These are phyloP conservation scores for Stichodactyla helianthus DNA, from an alignment of 64 coral and sea anemone genomes.

Conservation along the genomic window DNA sequence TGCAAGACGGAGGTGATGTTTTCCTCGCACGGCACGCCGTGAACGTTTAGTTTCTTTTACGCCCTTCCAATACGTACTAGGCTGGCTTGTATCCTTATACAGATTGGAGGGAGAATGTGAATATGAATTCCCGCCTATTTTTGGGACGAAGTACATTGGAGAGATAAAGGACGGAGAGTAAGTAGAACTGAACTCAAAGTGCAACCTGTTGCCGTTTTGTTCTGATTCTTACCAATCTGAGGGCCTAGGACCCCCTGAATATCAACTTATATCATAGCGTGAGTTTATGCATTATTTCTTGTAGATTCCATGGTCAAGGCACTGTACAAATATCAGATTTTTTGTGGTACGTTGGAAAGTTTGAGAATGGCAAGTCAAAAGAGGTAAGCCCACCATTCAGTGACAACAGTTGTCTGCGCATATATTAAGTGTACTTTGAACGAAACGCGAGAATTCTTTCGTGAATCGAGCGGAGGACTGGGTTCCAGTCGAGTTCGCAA, in stretches of 20 bases:
- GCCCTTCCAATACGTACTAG: neutral
- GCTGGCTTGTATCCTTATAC: neutral
- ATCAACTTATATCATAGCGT: too few relatives aligned
- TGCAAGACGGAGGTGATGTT: too few relatives aligned
- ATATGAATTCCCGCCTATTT: slow-evolving; percentile 41
- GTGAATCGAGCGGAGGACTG: too few relatives aligned
- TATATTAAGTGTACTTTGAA: too few relatives aligned
- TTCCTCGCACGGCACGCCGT: too few relatives aligned
- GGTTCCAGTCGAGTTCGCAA: too few relatives aligned
- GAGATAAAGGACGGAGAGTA: slow-evolving; percentile 61
- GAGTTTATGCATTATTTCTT: neutral
- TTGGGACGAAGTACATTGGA: slow-evolving; percentile 46
- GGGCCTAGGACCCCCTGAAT: too few relatives aligned
- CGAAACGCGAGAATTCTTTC: too few relatives aligned
- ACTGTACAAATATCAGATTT: slow-evolving; percentile 17
- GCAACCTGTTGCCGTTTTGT: too few relatives aligned
- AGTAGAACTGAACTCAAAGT: slow-evolving; percentile 8
- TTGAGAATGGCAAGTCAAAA: slow-evolving; percentile 25
- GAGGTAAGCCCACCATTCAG: slow-evolving; percentile 10
- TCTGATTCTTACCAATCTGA: too few relatives aligned
- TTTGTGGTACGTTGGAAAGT: slow-evolving; percentile 27
- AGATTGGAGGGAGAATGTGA: slow-evolving; percentile 50
- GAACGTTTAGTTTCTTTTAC: neutral
- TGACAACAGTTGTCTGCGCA: too few relatives aligned
- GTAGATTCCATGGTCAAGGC: slow-evolving; percentile 48